Conservation (phyloP, 2,888 invertebrate genomes). For the Ceratothoa steindachneri region DNA sequence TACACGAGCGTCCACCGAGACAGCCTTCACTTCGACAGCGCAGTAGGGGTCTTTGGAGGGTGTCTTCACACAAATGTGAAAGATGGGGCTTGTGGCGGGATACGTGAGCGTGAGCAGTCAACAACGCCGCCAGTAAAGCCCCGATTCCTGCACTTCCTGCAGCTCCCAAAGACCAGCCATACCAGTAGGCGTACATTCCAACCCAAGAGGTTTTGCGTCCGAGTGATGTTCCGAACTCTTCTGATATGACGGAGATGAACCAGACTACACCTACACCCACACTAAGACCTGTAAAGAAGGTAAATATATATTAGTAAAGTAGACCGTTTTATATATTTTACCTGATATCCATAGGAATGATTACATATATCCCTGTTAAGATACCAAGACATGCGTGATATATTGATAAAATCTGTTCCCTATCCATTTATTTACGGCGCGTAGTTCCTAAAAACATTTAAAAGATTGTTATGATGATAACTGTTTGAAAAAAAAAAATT, state of each 20-base stretch:
- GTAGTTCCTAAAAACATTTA: too few species aligned
- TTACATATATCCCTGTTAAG: too few species aligned
- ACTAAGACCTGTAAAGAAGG: slow-evolving; percentile 58
- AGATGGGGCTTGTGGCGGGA: slow-evolving; percentile 18
- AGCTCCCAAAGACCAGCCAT: slow-evolving; percentile 64
- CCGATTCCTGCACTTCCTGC: slow-evolving; percentile 55
- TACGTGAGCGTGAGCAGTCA: slow-evolving; percentile 50
- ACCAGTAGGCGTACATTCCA: slow-evolving; percentile 54
- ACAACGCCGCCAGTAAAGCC: slow-evolving; percentile 59
- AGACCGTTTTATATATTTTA: background rate
- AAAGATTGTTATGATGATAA: too few species aligned
- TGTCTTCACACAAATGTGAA: slow-evolving; percentile 25
- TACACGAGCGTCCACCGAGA: slow-evolving; percentile 38
- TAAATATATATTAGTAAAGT: slow-evolving; percentile 12
- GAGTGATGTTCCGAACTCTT: slow-evolving; percentile 56
- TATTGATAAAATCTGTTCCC: too few species aligned
- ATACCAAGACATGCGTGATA: too few species aligned
- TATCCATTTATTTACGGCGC: too few species aligned
- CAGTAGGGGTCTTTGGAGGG: slow-evolving; percentile 28
- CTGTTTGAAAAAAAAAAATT: too few species aligned
- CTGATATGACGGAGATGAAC: slow-evolving; percentile 61
- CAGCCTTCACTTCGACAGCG: slow-evolving; percentile 42
- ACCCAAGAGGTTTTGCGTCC: slow-evolving; percentile 34
- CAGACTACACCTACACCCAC: slow-evolving; percentile 62
- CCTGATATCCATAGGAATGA: too few species aligned